Conservation (phyloP, 2,797 vertebrate species). For the Lagocephalus sceleratus region DNA sequence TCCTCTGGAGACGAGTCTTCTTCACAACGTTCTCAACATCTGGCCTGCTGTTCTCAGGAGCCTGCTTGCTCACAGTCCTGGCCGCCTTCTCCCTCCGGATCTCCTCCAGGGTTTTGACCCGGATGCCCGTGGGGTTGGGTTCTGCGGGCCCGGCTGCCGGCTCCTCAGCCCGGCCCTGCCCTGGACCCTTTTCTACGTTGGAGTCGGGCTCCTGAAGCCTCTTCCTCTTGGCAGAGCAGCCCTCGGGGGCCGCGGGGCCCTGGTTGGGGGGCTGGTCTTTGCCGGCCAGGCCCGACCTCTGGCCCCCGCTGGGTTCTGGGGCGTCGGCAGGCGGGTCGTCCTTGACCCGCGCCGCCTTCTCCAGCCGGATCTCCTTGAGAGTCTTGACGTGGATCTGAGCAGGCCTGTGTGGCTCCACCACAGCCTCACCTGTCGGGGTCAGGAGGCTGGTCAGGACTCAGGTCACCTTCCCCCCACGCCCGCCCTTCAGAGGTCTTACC, state of each 20-base stretch:
- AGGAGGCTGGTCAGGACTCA: too few relatives aligned
- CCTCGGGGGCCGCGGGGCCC: constrained; percentile 78
- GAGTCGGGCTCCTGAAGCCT: constrained; percentile 54
- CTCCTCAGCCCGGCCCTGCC: constrained; percentile 12
- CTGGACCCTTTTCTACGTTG: constrained; percentile 10
- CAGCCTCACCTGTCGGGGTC: constrained; percentile 41
- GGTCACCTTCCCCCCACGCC: too few relatives aligned
- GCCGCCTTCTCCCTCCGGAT: constrained; percentile 90
- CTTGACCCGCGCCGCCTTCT: constrained; percentile 77
- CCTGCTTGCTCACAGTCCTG: constrained; percentile 65
- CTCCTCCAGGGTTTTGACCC: constrained; percentile 90
- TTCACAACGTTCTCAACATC: constrained; percentile 28
- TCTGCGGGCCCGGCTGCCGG: not conserved
- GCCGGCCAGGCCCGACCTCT: constrained; percentile 45
- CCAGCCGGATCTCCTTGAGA: constrained; percentile 88
- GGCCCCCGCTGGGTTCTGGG: constrained; percentile 22
- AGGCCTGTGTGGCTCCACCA: constrained; percentile 39
- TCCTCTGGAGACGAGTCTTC: constrained; percentile 58
- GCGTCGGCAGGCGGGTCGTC: constrained; percentile 9
- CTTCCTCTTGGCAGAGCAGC: constrained; percentile 79
- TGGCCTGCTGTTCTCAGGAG: not conserved
- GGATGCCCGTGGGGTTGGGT: constrained; percentile 53
- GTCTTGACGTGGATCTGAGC: constrained; percentile 88
- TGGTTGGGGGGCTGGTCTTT: constrained; percentile 39
- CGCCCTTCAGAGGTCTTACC: constrained; percentile 55